Evolutionary conservation across 2,888 invertebrate genomes (phyloP).

Genomic region (Plebejus argus): DNA sequence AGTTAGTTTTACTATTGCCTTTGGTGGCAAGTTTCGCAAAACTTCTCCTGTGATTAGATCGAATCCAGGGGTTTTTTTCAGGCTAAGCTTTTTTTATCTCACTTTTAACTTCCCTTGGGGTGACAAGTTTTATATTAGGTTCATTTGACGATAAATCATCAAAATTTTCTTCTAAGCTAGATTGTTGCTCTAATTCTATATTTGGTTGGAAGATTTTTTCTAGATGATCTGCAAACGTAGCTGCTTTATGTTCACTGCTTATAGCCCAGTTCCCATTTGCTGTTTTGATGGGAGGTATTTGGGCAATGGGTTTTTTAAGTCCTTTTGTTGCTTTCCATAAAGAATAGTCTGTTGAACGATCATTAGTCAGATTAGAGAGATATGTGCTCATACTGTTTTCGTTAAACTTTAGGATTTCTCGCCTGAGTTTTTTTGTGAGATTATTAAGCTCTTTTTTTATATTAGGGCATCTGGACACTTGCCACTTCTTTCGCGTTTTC

Average conservation of each 20-base stretch:
- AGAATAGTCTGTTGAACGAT: no score
- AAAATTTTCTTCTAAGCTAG: background rate
- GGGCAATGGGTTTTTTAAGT: background rate
- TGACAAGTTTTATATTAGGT: background rate
- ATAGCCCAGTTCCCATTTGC: background rate
- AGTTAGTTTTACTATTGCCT: background rate
- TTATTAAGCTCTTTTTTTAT: background rate
- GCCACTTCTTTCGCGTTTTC: background rate
- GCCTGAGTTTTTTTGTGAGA: background rate
- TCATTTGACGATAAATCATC: background rate
- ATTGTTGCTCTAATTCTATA: background rate
- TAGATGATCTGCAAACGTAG: background rate
- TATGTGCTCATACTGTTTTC: background rate
- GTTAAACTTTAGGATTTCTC: background rate
- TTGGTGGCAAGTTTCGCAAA: background rate
- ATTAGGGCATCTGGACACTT: background rate
- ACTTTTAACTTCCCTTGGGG: background rate
- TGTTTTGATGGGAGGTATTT: constrained; percentile 4
- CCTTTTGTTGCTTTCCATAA: no score
- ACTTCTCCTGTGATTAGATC: background rate
- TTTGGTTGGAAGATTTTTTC: background rate
- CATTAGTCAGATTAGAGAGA: background rate
- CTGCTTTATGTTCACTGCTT: background rate
- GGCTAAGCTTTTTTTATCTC: background rate
- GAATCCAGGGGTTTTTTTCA: no score